A percentile compares a stretch with the other conserved stretches of the same genome.
These are phyloP conservation scores for Corythoichthys intestinalis DNA, from an alignment of 2,113 vertebrate genomes.

Conservation along the genomic window DNA sequence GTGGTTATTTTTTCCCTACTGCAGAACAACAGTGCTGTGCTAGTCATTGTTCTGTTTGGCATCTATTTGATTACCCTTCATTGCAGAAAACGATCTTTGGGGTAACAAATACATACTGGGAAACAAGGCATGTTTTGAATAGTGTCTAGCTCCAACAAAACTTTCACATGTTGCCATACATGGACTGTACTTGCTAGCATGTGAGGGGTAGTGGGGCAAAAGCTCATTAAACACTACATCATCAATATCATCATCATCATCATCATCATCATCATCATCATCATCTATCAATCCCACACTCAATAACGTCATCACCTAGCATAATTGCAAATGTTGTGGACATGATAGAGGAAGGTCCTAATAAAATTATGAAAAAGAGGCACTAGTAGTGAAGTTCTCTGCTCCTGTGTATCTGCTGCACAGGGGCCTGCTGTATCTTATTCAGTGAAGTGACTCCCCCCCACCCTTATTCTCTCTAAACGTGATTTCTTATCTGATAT, in stretches of 20 bases:
- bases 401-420: slow-evolving; percentile 17
- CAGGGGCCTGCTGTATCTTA: background rate
- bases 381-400: slow-evolving; percentile 66
- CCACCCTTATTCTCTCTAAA: background rate
- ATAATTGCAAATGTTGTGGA: slow-evolving; percentile 14
- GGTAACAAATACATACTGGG: background rate
- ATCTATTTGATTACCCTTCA: background rate
- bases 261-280: background rate
- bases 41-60: background rate
- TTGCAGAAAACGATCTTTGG: background rate
- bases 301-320: slow-evolving; percentile 9
- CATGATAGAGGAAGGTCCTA: slow-evolving; percentile 21
- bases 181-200: slow-evolving; percentile 9
- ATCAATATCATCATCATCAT: slow-evolving; percentile 9
- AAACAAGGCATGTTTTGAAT: background rate
- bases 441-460: slow-evolving; percentile 1
- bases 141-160: background rate
- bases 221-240: slow-evolving; percentile 8
- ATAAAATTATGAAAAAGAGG: slow-evolving; percentile 60
- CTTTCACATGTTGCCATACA: background rate
- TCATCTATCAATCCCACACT: slow-evolving; percentile 25
- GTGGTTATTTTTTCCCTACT: slow-evolving; percentile 19
- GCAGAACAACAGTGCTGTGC: slow-evolving; percentile 20
- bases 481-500: slow-evolving; percentile 1
- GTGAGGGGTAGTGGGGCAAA: background rate